Base-by-base conservation (phyloP, 2,888 invertebrate genomes). In the Chymomyza caudatula region DNA sequence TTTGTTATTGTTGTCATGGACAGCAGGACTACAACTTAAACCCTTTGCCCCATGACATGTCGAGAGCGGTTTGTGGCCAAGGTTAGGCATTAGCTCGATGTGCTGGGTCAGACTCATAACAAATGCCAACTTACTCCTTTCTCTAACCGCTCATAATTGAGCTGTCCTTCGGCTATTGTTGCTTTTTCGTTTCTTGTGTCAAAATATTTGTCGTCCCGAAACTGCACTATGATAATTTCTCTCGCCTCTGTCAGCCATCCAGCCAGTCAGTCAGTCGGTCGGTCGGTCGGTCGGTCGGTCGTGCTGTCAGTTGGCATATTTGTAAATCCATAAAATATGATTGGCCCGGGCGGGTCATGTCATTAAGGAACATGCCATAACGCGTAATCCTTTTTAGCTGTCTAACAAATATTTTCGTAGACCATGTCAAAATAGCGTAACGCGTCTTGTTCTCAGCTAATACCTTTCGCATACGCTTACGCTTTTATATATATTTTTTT, bases 371-470 rank as follows among this genome's bases (percentile, higher is more conserved):
- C 47, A 47, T 37, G 64, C 29, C 64, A 64, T 64, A 58, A 67
- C 65, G 68, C 63, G 22, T 79, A 78, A 85, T 85, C 69, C 83
- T 69, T 78, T 74, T 74, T 52, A 65, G 62, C 51, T 60, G 60
- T 61, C 72, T 69, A 52, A 80, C 80, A 83, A 82, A 82, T 85
- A 85, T 85, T 85, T 82, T 81, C 77, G 64, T 84, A 81, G 71
- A 59, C 55, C 67, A 70, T 81, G 82, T 82, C 82, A 82, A 73
- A 82, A 82, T 77, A 78, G 60, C 61, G 63, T 53, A 63, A 47
- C 29, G 25, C 13, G 37, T 54, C 53, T 64, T 53, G 56, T 17
- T 58, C 54, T 54, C 53, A 60, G 22, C 64, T 47, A 42, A 49
- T 54, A 59, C 52, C 37, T 20, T 42, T 57, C 25, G 47, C 63